These are phyloP conservation scores for Anniella stebbinsi DNA, from an alignment of 2,797 vertebrate species.

Conservation along the genomic window DNA sequence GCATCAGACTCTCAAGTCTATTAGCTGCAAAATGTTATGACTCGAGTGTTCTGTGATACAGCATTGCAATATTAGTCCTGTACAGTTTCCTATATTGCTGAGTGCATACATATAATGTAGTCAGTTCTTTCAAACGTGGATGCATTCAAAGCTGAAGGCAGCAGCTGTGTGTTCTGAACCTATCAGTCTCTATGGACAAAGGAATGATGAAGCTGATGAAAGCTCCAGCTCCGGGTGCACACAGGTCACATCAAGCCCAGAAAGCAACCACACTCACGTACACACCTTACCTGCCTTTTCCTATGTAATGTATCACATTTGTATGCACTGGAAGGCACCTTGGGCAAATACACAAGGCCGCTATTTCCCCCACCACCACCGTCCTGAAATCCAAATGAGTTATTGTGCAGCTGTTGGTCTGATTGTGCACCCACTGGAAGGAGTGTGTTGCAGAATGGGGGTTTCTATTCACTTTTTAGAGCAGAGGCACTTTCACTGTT, in stretches of 20 bases:
- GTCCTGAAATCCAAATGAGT: neutral
- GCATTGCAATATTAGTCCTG: conserved; percentile 27
- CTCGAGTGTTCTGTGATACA: conserved; percentile 5
- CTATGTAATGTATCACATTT: neutral
- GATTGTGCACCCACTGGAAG: neutral
- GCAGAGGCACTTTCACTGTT: neutral
- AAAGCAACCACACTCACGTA: neutral
- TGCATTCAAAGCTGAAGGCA: neutral
- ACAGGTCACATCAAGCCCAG: neutral
- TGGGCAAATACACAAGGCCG: neutral
- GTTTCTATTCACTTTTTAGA: neutral
- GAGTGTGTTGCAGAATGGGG: neutral
- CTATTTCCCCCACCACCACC: neutral
- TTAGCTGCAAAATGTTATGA: conserved; percentile 39
- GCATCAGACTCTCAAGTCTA: conserved; percentile 25
- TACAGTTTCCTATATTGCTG: conserved; percentile 1
- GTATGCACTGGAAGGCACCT: neutral
- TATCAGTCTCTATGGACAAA: conserved; percentile 7
- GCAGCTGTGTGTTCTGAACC: neutral
- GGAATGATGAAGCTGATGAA: conserved; percentile 39
- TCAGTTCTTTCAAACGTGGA: neutral
- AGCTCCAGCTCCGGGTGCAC: neutral
- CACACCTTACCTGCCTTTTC: neutral
- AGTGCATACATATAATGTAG: conserved; percentile 5
- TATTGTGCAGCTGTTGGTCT: neutral